These are phyloP conservation scores for Mirounga angustirostris DNA, from an alignment of 2,113 vertebrate species.

Conservation along the genomic window DNA sequence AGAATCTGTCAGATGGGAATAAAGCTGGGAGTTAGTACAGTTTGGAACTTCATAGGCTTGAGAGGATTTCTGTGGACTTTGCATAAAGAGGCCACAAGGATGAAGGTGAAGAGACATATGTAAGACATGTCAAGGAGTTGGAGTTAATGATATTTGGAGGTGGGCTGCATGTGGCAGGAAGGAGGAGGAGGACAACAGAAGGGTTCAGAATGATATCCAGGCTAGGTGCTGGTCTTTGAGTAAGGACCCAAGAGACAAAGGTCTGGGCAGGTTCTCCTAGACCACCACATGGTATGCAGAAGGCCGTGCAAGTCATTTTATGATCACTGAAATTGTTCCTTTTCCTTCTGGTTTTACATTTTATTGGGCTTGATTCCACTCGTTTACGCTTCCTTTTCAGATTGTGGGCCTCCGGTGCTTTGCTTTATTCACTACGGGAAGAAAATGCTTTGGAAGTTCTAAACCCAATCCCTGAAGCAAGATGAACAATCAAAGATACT, in stretches of 20 bases:
- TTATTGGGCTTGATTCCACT: background rate
- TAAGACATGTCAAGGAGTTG: background rate
- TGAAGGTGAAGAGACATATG: background rate
- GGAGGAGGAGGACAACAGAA: no score
- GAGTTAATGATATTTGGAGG: background rate
- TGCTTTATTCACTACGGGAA: background rate
- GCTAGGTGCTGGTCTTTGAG: background rate
- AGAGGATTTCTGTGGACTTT: background rate
- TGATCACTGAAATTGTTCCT: background rate
- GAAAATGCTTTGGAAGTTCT: conserved; percentile 60
- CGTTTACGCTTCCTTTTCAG: background rate
- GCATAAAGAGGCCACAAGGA: background rate
- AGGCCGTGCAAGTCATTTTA: background rate
- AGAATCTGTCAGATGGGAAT: background rate
- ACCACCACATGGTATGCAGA: background rate
- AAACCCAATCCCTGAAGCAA: conserved; percentile 35
- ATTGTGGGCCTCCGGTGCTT: background rate
- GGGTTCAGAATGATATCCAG: background rate
- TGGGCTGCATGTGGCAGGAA: background rate
- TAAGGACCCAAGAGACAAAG: background rate
- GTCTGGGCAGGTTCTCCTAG: background rate
- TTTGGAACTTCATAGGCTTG: background rate
- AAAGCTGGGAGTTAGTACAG: background rate
- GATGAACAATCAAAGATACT: conserved; percentile 60
- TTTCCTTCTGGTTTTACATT: background rate